phyloP scores from a whole-genome alignment of 2,888 invertebrate genomes.

The Limnephilus lunatus region DNA sequence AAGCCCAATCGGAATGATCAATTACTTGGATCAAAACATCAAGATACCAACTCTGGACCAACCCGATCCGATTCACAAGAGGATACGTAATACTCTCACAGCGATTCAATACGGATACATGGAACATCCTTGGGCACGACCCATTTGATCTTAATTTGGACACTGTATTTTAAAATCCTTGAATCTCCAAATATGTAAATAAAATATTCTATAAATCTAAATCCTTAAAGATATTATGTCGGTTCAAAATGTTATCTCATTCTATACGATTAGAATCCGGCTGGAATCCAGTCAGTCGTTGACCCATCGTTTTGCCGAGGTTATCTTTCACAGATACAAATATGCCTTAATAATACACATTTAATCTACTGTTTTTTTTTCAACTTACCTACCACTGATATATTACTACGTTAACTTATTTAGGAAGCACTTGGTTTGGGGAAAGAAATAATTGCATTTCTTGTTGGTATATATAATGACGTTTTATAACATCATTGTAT shows the following conservation, averaged over 20 bases:
- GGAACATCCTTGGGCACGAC: conserved; percentile 88
- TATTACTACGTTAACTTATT: not conserved
- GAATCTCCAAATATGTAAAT: conserved; percentile 19
- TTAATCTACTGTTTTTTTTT: conserved; percentile 11
- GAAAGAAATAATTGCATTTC: not conserved
- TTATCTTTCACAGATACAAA: conserved; percentile 21
- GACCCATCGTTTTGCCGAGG: conserved; percentile 33
- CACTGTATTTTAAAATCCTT: not conserved
- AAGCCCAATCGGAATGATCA: conserved; percentile 92
- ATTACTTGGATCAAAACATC: conserved; percentile 84
- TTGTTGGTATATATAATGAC: too few relatives aligned
- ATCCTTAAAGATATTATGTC: not conserved
- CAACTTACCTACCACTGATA: not conserved
- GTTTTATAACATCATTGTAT: too few relatives aligned
- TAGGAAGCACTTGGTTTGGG: not conserved
- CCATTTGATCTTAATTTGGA: conserved; percentile 70
- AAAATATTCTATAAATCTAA: conserved; percentile 21
- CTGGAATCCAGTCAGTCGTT: not conserved
- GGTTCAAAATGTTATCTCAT: conserved; percentile 2
- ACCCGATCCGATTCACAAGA: conserved; percentile 83
- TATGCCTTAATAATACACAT: not conserved
- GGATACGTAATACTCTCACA: conserved; percentile 85
- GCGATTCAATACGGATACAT: conserved; percentile 95
- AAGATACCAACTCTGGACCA: conserved; percentile 86
- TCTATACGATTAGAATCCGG: not conserved